These are phyloP conservation scores for Zoanthus solanderi DNA, from an alignment of 92 coral and sea anemone species.

Conservation along the genomic window DNA sequence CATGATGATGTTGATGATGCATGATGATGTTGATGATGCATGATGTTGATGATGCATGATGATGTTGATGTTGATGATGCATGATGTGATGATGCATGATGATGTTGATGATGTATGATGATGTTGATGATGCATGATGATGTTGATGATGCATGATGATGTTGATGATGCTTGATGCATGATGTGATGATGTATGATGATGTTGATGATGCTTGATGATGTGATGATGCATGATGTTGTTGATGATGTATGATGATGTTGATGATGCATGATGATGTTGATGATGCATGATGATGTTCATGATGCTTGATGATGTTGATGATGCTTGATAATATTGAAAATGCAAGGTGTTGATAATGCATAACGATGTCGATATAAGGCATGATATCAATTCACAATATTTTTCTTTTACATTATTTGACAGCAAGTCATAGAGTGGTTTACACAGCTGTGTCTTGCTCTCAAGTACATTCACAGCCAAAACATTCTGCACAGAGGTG, in stretches of 20 bases:
- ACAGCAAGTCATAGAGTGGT: conserved; percentile 90
- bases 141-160: not conserved
- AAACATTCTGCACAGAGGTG: conserved; percentile 94
- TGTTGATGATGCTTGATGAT: no score
- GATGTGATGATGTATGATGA: not conserved
- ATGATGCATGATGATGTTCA: not conserved
- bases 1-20: not conserved
- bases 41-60: not conserved
- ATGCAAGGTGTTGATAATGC: not conserved
- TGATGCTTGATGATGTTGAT: not conserved
- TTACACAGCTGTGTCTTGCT: conserved; percentile 88
- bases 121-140: not conserved
- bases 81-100: not conserved
- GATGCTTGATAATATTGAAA: not conserved
- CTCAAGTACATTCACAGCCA: conserved; percentile 89
- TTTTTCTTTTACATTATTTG: not conserved
- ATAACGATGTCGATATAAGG: not conserved
- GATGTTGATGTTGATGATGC: not conserved
- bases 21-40: not conserved
- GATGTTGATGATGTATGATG: not conserved
- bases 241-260: not conserved
- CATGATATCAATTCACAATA: not conserved
- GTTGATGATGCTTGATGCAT: not conserved
- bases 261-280: not conserved
- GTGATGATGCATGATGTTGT: no score